Evolutionary conservation across 2,113 vertebrate genomes (phyloP), one percentile per base, ranked within the genome.

Genomic region (Psilopogon haemacephalus): DNA sequence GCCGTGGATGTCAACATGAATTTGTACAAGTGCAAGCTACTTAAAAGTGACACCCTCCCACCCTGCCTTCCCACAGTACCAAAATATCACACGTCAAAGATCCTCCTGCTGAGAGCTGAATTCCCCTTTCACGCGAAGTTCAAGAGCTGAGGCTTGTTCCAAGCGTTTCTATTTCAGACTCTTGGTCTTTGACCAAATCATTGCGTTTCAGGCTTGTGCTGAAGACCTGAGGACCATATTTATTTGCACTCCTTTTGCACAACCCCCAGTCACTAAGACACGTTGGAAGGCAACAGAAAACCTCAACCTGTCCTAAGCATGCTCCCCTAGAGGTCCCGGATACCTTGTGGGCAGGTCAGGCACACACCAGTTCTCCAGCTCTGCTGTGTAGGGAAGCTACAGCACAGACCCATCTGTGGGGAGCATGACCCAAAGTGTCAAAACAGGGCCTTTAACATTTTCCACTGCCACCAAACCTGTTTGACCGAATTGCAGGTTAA

Each of bases 391-490:
- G 35, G 79, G 59, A 92, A 76, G 80, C 69, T 78, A 42, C 56
- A 82, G 71, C 72, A 91, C 87, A 84, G 84, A 91, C 5, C 75
- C 64, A 95, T 89, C 77, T 15, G 75, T 81, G 65, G 69, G 60
- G 84, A 94, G 71, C 93, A 50, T 92, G 93, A 97, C 90, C 94
- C 84, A 87, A 84, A 89, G 48, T 54, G 91, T 88, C 95, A 95
- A 93, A 93, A 94, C 72, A 92, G 79, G 81, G 86, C 94, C 91
- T 94, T 95, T 96, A 89, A 95, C 89, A 94, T 96, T 96, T 95
- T 92, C 93, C 88, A 92, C 95, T 96, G 94, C 95, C 95, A 96
- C 96, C 96, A 96, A 97, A 97, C 95, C 95, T 96, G 95, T 97
- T 96, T 96, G 97, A 97, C 97, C 83, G 94, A 97, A 96, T 86